Evolutionary conservation across 2,888 invertebrate species (phyloP).

Genomic region (Drosophila algonquin): DNA sequence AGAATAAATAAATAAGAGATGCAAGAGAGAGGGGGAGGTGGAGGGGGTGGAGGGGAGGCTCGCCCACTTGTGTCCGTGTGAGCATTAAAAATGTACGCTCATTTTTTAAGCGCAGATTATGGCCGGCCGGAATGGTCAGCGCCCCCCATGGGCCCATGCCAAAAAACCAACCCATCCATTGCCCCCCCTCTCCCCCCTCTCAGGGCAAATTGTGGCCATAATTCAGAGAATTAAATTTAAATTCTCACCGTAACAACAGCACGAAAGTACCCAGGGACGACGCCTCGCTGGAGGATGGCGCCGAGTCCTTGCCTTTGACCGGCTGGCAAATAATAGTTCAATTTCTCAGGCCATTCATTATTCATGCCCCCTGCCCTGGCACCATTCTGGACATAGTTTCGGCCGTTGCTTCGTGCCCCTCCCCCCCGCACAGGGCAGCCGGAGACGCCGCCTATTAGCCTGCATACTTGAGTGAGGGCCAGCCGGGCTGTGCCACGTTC

Average conservation of each 20-base stretch:
- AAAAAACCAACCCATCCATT: constrained; percentile 1
- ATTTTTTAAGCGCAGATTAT: constrained; percentile 45
- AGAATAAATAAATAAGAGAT: constrained; percentile 36
- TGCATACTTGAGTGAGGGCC: constrained; percentile 64
- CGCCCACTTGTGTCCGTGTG: not conserved
- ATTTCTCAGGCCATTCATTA: constrained; percentile 55
- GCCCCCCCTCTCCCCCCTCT: not conserved
- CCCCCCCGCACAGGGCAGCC: not conserved
- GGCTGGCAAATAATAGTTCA: constrained; percentile 46
- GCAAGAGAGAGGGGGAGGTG: not conserved
- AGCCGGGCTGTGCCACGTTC: constrained; percentile 47
- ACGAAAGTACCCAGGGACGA: constrained; percentile 11
- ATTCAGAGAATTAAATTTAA: constrained; percentile 52
- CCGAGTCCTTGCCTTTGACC: not conserved
- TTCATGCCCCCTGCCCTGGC: constrained; percentile 8
- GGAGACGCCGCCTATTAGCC: constrained; percentile 61
- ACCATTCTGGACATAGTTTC: not conserved
- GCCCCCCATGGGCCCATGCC: not conserved
- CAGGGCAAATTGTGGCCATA: constrained; percentile 42
- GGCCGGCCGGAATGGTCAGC: not conserved
- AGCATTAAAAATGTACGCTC: constrained; percentile 45
- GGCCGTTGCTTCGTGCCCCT: not conserved
- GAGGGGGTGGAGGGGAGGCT: not conserved
- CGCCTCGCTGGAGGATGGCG: not conserved
- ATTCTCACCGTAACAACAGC: constrained; percentile 27